These are phyloP conservation scores for Panthera leo DNA, from an alignment of 2,113 vertebrate genomes.

Conservation along the genomic window DNA sequence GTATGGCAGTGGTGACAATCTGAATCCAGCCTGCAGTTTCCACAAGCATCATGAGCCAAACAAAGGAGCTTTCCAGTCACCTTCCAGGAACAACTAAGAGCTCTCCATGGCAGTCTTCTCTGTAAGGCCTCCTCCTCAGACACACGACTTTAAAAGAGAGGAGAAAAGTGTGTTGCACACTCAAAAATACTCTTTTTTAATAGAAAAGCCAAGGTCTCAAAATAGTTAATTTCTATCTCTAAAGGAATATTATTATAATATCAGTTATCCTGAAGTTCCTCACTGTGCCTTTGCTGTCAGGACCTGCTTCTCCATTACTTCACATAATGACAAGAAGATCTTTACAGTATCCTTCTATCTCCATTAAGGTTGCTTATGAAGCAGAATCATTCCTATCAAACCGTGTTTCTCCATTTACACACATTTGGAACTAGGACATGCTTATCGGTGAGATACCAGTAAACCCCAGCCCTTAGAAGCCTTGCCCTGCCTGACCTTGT, in stretches of 20 bases:
- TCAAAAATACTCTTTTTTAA: neutral
- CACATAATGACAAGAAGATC: neutral
- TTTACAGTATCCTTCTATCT: neutral
- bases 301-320: neutral
- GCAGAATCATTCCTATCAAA: neutral
- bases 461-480: neutral
- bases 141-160: neutral
- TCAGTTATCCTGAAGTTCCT: neutral
- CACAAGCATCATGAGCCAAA: no score
- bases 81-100: neutral
- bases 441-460: neutral
- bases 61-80: neutral
- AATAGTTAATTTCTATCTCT: neutral
- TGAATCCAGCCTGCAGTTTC: neutral
- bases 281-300: neutral
- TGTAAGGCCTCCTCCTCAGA: neutral
- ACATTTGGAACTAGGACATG: neutral
- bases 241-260: neutral
- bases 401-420: neutral
- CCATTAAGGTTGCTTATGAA: neutral
- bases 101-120: neutral
- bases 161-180: neutral
- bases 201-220: neutral
- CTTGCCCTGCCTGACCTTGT: neutral
- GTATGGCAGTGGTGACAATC: rapidly evolving